Evolutionary conservation across 2,888 invertebrate species (phyloP).

Genomic region (Stratiomys singularior): DNA sequence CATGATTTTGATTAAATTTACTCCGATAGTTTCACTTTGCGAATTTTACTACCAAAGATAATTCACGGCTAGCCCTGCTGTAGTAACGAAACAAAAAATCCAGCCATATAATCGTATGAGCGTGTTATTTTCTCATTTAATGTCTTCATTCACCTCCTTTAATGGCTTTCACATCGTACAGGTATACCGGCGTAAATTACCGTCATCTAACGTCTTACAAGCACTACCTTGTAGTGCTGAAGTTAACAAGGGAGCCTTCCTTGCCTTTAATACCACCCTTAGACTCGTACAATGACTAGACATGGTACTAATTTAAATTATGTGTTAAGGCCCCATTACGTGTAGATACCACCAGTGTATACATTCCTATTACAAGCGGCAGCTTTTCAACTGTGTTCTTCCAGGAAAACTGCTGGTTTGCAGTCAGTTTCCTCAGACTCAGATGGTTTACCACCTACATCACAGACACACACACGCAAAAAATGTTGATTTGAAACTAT

Average conservation of each 20-base stretch:
- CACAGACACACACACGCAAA: background rate
- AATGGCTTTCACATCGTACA: slow-evolving; percentile 4
- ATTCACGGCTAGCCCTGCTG: no score
- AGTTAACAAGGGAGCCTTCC: background rate
- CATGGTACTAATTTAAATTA: slow-evolving; percentile 11
- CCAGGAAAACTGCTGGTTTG: background rate
- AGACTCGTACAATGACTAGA: slow-evolving; percentile 2
- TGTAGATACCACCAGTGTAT: no score
- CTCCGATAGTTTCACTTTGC: no score
- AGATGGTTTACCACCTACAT: background rate
- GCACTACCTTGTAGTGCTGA: background rate
- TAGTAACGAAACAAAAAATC: no score
- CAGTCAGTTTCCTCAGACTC: background rate
- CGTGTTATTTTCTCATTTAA: background rate
- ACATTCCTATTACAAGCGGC: background rate
- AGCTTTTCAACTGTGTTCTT: background rate
- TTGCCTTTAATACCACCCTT: background rate
- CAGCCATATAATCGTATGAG: background rate
- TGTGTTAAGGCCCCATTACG: background rate
- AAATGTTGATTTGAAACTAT: background rate
- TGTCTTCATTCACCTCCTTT: slow-evolving; percentile 1
- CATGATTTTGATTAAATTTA: no score
- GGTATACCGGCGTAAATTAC: slow-evolving; percentile 21
- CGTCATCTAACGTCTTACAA: background rate
- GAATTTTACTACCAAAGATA: no score